Percentiles rank a stretch among this genome's conserved stretches.
Conservation (phyloP, 2,888 invertebrate species). For the Eustalomyia histrio region DNA sequence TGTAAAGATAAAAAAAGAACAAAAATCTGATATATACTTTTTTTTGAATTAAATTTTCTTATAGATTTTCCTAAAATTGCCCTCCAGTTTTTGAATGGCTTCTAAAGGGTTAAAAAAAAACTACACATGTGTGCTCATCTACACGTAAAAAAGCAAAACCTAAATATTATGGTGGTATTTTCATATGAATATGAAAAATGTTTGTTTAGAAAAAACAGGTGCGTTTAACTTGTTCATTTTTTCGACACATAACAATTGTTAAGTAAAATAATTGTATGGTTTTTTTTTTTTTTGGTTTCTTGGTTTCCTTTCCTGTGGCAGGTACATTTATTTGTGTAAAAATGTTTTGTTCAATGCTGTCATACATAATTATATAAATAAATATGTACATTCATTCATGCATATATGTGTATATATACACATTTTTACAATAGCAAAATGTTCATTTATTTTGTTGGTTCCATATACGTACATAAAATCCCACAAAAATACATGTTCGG, state of each 20-base stretch:
- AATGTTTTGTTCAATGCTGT: slow-evolving; percentile 1
- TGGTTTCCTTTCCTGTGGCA: not conserved
- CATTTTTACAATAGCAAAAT: not conserved
- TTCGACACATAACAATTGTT: slow-evolving; percentile 25
- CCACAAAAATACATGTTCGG: slow-evolving; percentile 7
- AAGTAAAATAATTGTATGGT: slow-evolving; percentile 39
- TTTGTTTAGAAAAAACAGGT: slow-evolving; percentile 16
- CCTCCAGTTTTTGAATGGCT: too few species aligned
- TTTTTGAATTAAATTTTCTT: too few species aligned
- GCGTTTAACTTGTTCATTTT: slow-evolving; percentile 23
- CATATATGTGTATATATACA: not conserved
- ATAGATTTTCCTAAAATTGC: too few species aligned
- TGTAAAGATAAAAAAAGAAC: too few species aligned
- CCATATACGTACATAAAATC: not conserved
- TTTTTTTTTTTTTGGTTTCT: too few species aligned
- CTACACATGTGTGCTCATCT: too few species aligned
- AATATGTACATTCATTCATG: too few species aligned
- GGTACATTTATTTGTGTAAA: slow-evolving; percentile 1
- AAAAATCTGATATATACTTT: too few species aligned
- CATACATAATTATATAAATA: too few species aligned
- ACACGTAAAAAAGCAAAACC: too few species aligned
- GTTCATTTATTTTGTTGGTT: not conserved
- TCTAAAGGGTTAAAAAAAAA: too few species aligned
- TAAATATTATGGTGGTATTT: not conserved
- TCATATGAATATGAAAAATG: slow-evolving; percentile 8